These are phyloP conservation scores for Eleginops maclovinus DNA, from an alignment of 2,113 vertebrate species.

Conservation along the genomic window DNA sequence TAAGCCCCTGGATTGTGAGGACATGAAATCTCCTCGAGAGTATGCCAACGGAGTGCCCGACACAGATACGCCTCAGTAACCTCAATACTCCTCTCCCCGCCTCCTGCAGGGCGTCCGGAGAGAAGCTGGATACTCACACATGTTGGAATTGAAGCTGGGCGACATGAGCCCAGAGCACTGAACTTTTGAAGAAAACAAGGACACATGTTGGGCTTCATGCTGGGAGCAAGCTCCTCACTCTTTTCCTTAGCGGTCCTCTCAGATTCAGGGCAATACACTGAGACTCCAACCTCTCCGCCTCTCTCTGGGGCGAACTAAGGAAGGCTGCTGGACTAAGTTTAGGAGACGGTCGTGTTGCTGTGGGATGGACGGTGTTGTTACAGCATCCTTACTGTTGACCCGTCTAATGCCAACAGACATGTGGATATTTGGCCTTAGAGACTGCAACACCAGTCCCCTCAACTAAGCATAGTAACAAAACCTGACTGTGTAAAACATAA, in stretches of 20 bases:
- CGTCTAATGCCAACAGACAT: slow-evolving; percentile 59
- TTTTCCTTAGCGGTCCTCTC: slow-evolving; percentile 56
- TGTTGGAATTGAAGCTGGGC: slow-evolving; percentile 51
- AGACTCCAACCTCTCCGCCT: slow-evolving; percentile 56
- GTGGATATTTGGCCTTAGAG: slow-evolving; percentile 74
- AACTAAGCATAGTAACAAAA: slow-evolving; percentile 65
- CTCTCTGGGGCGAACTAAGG: slow-evolving; percentile 34
- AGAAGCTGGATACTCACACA: slow-evolving; percentile 57
- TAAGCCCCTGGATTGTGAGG: slow-evolving; percentile 66
- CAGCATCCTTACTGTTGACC: slow-evolving; percentile 67
- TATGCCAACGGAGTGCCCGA: slow-evolving; percentile 54
- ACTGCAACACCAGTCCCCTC: slow-evolving; percentile 63
- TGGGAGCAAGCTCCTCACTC: slow-evolving; percentile 37
- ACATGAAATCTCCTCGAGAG: slow-evolving; percentile 61
- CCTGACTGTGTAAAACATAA: slow-evolving; percentile 64
- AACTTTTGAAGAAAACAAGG: slow-evolving; percentile 34
- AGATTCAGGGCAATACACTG: slow-evolving; percentile 79
- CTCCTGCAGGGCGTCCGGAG: slow-evolving; percentile 42
- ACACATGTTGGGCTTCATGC: slow-evolving; percentile 47
- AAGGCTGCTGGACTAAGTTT: slow-evolving; percentile 53
- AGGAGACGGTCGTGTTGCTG: slow-evolving; percentile 47
- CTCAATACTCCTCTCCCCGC: slow-evolving; percentile 40
- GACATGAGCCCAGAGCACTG: slow-evolving; percentile 29
- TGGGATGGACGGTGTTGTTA: slow-evolving; percentile 46
- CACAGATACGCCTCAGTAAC: slow-evolving; percentile 61